Evolutionary conservation across 2,797 vertebrate species (phyloP), one percentile per base, ranked within the genome.

Genomic region (Lagodon rhomboides): DNA sequence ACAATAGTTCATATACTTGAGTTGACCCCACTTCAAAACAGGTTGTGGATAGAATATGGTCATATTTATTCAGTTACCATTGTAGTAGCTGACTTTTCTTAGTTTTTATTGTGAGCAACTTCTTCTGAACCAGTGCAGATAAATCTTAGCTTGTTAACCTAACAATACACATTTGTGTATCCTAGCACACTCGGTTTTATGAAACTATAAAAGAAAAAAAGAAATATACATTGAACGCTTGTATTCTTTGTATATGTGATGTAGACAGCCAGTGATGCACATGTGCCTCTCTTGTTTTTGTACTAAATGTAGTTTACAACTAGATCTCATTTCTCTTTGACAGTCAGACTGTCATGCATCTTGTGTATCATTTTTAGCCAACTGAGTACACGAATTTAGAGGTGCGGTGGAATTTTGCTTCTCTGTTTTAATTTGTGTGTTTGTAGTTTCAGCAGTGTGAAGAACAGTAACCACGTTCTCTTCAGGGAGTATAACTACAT

Each of bases 401-500:
- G 16, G 10, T 38, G 11, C 11, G 16, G 5, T 68, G 38, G 13
- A 38, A 1, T 62, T 22, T 25, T 27, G 4, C 16, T 18, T 63
- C 9, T 10, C n/a, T 59, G 13, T 53, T 38, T 1, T 13, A n/a
- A n/a, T 30, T 12, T 74, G 18, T 70, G 55, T 82, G 43, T 76
- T 8, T 89, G 69, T 93, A 99, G 98, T 86, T 99, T 99, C 91
- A 96, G 95, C 95, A 99, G 98, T 0, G 97, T 99, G 46, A 96
- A 96, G 90, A 97, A 97, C 88, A 96, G 98, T 84, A 99, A 97
- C 85, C 98, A 99, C 73, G 86, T 99, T 89, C 96, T 99, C 80
- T 99, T 99, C 93, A 96, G 98, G 64, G 98, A 99, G 80, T 98
- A 97, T 87, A 96, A 81, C 94, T 99, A 98, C 92, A 94, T 99